phyloP scores from a whole-genome alignment of 2,113 vertebrate genomes.

The Kryptolebias marmoratus region DNA sequence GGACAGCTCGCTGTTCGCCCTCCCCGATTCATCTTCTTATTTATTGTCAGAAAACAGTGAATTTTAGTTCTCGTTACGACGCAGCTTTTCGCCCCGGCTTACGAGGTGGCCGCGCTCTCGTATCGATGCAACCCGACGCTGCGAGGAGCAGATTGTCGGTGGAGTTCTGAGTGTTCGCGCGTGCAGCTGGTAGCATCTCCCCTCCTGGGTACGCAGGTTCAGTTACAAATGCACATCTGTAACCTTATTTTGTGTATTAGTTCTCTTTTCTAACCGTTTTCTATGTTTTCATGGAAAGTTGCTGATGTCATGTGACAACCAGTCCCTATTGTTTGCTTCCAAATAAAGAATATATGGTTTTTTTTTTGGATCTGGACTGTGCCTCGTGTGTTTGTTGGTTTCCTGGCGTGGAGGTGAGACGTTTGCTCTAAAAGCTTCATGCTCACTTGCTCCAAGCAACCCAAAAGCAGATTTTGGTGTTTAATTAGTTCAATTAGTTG shows the following conservation, averaged over 20 bases:
- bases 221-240: slow-evolving; percentile 31
- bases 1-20: slow-evolving; percentile 20
- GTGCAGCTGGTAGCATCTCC: slow-evolving; percentile 70
- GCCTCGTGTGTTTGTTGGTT: not conserved
- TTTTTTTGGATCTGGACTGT: slow-evolving; percentile 59
- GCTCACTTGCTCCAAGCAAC: too few species aligned
- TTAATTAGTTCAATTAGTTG: too few species aligned
- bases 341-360: slow-evolving; percentile 57
- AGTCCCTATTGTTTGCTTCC: slow-evolving; percentile 63
- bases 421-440: too few species aligned
- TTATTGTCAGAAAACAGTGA: not conserved
- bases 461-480: too few species aligned
- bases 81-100: slow-evolving; percentile 45
- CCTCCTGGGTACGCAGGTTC: slow-evolving; percentile 47
- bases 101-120: slow-evolving; percentile 38
- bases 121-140: slow-evolving; percentile 46
- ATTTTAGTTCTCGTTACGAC: slow-evolving; percentile 28
- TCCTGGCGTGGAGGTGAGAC: too few species aligned
- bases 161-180: slow-evolving; percentile 42
- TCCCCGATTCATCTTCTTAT: slow-evolving; percentile 38
- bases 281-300: slow-evolving; percentile 61
- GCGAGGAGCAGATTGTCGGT: slow-evolving; percentile 70
- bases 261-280: slow-evolving; percentile 64
- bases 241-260: slow-evolving; percentile 37
- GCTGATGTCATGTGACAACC: slow-evolving; percentile 62